Conservation (phyloP, 2,113 vertebrate genomes). For the Semicossyphus pulcher region DNA sequence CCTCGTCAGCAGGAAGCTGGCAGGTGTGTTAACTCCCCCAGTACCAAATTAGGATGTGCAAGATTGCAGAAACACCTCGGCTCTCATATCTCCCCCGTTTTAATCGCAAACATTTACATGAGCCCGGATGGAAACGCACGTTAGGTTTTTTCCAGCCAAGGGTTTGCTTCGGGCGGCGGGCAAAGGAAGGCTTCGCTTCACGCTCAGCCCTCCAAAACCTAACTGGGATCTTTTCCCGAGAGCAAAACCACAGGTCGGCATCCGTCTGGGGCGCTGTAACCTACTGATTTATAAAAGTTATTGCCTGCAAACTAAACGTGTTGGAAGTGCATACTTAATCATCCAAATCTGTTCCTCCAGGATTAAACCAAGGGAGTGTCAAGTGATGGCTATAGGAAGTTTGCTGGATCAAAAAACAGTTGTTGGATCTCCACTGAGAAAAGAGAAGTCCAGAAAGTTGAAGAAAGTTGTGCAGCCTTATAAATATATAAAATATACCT, state of each 20-base stretch:
- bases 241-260: constrained; percentile 24
- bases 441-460: not conserved
- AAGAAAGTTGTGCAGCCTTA: too few relatives aligned
- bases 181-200: constrained; percentile 29
- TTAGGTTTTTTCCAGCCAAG: constrained; percentile 52
- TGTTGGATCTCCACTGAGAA: not conserved
- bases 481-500: not conserved
- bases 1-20: constrained; percentile 91
- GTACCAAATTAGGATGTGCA: constrained; percentile 89
- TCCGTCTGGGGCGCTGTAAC: constrained; percentile 27
- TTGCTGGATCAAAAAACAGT: not conserved
- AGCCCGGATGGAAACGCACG: constrained; percentile 46
- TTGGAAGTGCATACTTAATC: constrained; percentile 19
- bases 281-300: constrained; percentile 26
- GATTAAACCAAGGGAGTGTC: not conserved
- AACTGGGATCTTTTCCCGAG: constrained; percentile 28
- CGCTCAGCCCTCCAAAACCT: constrained; percentile 9
- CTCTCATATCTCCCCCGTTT: constrained; percentile 77
- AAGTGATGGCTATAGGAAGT: not conserved
- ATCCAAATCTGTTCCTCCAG: not conserved
- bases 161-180: constrained; percentile 37
- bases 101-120: constrained; percentile 81
- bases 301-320: constrained; percentile 10
- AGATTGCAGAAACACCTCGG: constrained; percentile 85
- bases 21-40: constrained; percentile 93